Evolutionary conservation across 2,797 vertebrate genomes (phyloP), one percentile per base, ranked within the genome.

Genomic region (Lutjanus argentimaculatus): DNA sequence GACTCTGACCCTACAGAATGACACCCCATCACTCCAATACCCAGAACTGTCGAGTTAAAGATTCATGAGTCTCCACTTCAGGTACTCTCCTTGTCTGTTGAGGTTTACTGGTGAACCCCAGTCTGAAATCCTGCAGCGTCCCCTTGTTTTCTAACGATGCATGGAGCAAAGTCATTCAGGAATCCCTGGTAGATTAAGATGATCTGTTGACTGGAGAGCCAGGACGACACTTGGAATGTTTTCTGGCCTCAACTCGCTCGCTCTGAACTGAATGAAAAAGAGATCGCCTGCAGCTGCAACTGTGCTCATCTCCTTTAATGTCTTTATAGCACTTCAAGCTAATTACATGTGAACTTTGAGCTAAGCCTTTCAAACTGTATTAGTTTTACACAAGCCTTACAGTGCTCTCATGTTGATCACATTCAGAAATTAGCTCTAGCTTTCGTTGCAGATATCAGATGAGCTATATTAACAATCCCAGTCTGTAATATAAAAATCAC

Each of bases 1-100:
- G 97, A 98, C 92, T 97, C 96, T 0, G 96, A 97, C 82, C 92
- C 95, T 0, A 91, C 95, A 57, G 95, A 96, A 0, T 99, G 97
- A 96, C 90, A 55, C 21, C 15, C 48, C 22, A 30, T 36, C 67
- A 56, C 64, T 68, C 59, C 72, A 52, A 45, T 52, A 58, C 14
- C n/a, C 63, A 52, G 22, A 77, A 68, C 68, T 80, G 43, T 76
- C n/a, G 7, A 46, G 61, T 80, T 64, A 65, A 80, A 79, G 42
- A 75, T 76, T 16, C 21, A 21, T 8, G 46, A 75, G 51, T 73
- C 67, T 87, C 61, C 74, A 56, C 70, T 85, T 84, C 83, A 88
- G 86, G 83, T 89, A 82, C 83, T 70, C 10, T 65, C 48, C 73
- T 36, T 57, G 11, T 78, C 64, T 74, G 65, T 58, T 30, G 55